Conservation (phyloP, 92 coral and sea anemone genomes). For the Galaxea fascicularis region DNA sequence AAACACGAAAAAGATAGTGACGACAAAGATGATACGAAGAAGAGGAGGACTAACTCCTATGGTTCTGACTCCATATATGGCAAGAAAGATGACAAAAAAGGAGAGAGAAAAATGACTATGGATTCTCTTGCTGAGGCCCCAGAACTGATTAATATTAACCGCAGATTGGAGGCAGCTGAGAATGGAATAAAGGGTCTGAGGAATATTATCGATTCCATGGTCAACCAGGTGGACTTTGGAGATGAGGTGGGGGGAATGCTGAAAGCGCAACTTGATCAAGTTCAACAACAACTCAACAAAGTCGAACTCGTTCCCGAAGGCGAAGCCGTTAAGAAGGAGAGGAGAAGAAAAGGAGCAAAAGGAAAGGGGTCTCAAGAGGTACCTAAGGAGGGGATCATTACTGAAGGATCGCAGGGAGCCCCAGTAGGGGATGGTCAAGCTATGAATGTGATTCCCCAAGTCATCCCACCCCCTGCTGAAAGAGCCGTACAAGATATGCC, state of each 20-base stretch:
- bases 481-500: conserved; percentile 54
- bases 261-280: conserved; percentile 84
- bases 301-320: conserved; percentile 80
- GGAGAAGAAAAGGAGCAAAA: conserved; percentile 69
- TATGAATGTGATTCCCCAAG: conserved; percentile 55
- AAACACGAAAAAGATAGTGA: conserved; percentile 66
- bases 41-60: conserved; percentile 47
- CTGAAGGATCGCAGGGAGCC: conserved; percentile 73
- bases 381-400: conserved; percentile 76
- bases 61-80: conserved; percentile 51
- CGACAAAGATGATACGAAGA: conserved; percentile 64
- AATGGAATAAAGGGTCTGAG: conserved; percentile 86
- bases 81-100: conserved; percentile 68
- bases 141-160: conserved; percentile 72
- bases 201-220: conserved; percentile 89
- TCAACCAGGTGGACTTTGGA: conserved; percentile 92
- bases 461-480: conserved; percentile 75
- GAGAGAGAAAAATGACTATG: conserved; percentile 61
- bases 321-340: conserved; percentile 72
- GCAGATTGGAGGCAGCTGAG: conserved; percentile 85
- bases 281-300: conserved; percentile 79
- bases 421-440: conserved; percentile 25
- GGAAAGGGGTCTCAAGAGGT: conserved; percentile 71
- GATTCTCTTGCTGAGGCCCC: conserved; percentile 76
- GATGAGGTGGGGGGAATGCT: conserved; percentile 83